Base-by-base conservation (phyloP, 2,113 vertebrate genomes). In the Verasper variegatus region DNA sequence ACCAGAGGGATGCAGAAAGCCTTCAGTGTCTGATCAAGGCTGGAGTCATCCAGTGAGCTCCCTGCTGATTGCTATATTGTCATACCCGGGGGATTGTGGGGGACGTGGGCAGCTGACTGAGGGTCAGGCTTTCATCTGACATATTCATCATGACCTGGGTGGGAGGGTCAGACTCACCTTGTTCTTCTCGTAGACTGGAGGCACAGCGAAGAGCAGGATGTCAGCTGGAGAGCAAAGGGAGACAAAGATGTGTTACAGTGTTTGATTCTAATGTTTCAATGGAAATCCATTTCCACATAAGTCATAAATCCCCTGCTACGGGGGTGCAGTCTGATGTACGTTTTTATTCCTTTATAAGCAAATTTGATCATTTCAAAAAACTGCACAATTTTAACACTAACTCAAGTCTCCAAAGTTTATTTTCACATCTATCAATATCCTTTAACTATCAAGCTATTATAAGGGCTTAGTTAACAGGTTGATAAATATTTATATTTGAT, bases 181-280 rank as follows among this genome's bases (percentile, higher is more conserved):
- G 91, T 98, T 96, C 88, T 97, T 97, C 92, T 97, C 96, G 75
- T 98, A 98, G 82, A 97, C 26, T 13, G 95, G 89, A 0, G 97
- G 97, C 40, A 96, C 62, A 5, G 94, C 95, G 74, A 98, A 98
- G 51, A 96, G 76, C 57, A 98, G 93, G 88, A 98, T 93, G 69
- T 97, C 93, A 0, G 92, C 95, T 97, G 85, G 21, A 83, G 63
- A 26, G 86, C 11, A 67, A 2, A 47, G 18, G 49, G 15, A 71
- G 6, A 71, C 4, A 73, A 3, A 2, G 1, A 49, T 14, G 24
- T 6, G 61, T 74, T 9, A 69, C 18, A 15, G 5, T 21, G n/a
- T 13, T 5, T 12, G n/a, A 21, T n/a, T 3, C 31, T 6, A 3
- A 26, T 9, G 11, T 61, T 62, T 52, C 18, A 52, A 6, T 15